phyloP scores from a whole-genome alignment of 2,113 vertebrate genomes.

The Sorex fumeus region DNA sequence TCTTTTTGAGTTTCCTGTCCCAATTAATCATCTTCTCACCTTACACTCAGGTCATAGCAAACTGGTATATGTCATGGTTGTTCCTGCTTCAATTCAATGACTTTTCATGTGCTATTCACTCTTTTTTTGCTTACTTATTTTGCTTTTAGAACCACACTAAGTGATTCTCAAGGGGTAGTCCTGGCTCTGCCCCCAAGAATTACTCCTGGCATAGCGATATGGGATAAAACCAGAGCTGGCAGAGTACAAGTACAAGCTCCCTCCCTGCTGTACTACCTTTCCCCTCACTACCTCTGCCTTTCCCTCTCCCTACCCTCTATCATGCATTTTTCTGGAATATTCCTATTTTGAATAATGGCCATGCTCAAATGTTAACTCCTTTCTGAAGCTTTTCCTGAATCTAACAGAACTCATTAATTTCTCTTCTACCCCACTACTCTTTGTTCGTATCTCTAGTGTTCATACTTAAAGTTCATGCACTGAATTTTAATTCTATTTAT shows the following conservation, averaged over 20 bases:
- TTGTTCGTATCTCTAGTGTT: neutral
- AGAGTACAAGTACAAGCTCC: too few relatives aligned
- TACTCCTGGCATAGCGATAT: too few relatives aligned
- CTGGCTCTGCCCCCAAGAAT: too few relatives aligned
- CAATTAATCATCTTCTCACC: neutral
- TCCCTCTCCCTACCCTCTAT: too few relatives aligned
- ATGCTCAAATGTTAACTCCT: neutral
- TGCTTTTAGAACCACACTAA: too few relatives aligned
- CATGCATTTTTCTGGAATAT: neutral
- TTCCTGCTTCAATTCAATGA: neutral
- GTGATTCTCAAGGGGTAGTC: too few relatives aligned
- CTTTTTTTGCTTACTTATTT: neutral
- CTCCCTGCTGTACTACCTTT: too few relatives aligned
- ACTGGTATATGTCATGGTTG: neutral
- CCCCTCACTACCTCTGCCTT: too few relatives aligned
- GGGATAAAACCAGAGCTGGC: too few relatives aligned
- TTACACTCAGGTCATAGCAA: neutral
- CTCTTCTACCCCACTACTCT: neutral
- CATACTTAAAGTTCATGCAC: neutral
- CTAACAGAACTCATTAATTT: neutral
- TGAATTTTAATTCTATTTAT: slow-evolving; percentile 34
- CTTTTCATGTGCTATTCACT: neutral
- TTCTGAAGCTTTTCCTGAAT: slow-evolving; percentile 28
- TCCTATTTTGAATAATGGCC: neutral
- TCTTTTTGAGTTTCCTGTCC: neutral